A percentile compares a stretch with the other conserved stretches of the same genome.
Conservation (phyloP, 2,797 vertebrate species). For the Fistularia commersonii region DNA sequence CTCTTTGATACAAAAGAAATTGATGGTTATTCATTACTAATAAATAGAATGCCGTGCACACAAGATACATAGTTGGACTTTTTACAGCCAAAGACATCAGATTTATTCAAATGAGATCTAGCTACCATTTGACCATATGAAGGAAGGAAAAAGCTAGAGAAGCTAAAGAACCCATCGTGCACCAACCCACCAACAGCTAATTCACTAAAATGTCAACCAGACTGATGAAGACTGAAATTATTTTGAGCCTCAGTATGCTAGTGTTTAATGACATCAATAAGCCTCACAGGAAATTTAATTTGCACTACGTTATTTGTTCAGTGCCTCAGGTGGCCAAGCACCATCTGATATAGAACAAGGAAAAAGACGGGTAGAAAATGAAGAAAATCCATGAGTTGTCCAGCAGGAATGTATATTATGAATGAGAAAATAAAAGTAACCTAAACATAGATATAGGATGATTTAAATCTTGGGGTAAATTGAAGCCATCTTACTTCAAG, state of each 20-base stretch:
- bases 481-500: conserved; percentile 9
- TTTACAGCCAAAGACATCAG: conserved; percentile 62
- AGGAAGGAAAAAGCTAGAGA: conserved; percentile 46
- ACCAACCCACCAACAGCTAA: conserved; percentile 64
- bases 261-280: conserved; percentile 86
- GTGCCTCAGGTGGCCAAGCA: conserved; percentile 72
- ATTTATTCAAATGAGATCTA: conserved; percentile 75
- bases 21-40: conserved; percentile 59
- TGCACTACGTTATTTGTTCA: conserved; percentile 79
- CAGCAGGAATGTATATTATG: conserved; percentile 18
- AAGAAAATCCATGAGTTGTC: conserved; percentile 20
- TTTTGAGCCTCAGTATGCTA: conserved; percentile 77
- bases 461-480: conserved; percentile 14
- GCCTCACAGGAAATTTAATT: conserved; percentile 81
- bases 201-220: conserved; percentile 81
- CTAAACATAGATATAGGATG: conserved; percentile 20
- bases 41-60: conserved; percentile 46
- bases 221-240: conserved; percentile 83
- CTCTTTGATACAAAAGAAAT: conserved; percentile 48
- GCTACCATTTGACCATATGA: conserved; percentile 71
- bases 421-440: conserved; percentile 12
- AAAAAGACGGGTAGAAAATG: conserved; percentile 28
- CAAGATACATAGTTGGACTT: conserved; percentile 47
- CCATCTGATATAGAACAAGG: conserved; percentile 55
- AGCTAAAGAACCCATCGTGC: conserved; percentile 49